Evolutionary conservation across 2,888 invertebrate genomes (phyloP), one percentile per base, ranked within the genome.

Genomic region (Drosophila cognata): DNA sequence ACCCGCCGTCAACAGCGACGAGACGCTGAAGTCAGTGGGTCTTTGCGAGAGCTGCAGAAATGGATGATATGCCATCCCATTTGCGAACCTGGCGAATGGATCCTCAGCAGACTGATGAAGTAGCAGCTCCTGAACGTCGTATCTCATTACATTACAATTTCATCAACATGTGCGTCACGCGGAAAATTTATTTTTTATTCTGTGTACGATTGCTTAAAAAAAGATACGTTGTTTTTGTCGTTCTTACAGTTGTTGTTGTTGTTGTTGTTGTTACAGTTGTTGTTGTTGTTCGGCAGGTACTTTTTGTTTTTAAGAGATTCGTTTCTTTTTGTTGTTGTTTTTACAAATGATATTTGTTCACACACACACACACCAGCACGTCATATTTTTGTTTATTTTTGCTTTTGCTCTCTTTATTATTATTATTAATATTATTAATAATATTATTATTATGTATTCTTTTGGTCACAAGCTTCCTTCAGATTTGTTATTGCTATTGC

Each of bases 11-110:
- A 98, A 95, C 94, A 98, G 95, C 93, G 97, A 97, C 92, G 97
- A 97, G 93, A 98, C 97, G 95, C 97, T 97, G 95, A 98, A 97
- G 95, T 98, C 98, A 93, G 97, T 97, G 94, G 97, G 97, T 93
- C 97, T 95, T 91, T 88, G 88, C 93, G 97, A 96, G 94, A 97
- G 96, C 94, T 97, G 97, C 94, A 98, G 95, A 93, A 96, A 96
- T 94, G 97, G 97, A 94, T 97, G 96, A 94, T 97, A 96, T 94
- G 95, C 97, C 96, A 97, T 97, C 93, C 93, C 93, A 93, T 93
- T 93, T 92, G 93, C 93, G 91, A 93, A 93, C 91, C 93, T 93
- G 90, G 93, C 93, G 93, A 93, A 93, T 92, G 93, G 93, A 92
- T 93, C 93, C 92, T 93, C 93, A 92, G 93, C 93, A 92, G 93